Evolutionary conservation across 2,113 vertebrate genomes (phyloP), one percentile per base, ranked within the genome.

Genomic region (Xiphophorus hellerii): DNA sequence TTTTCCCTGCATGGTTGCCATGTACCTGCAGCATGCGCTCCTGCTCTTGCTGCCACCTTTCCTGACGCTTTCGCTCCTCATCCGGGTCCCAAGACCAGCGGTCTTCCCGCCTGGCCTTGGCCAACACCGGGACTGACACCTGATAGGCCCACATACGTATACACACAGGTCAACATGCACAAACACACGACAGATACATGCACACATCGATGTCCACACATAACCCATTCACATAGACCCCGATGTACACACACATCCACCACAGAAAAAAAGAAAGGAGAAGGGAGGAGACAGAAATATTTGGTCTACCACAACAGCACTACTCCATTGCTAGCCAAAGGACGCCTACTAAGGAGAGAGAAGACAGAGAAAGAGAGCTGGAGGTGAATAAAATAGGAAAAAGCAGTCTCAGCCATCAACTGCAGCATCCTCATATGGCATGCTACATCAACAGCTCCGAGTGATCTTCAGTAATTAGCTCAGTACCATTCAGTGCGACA

Each of bases 1-100:
- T 84, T 35, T 1, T 60, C 63, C 28, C 74, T 71, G 54, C 62
- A 61, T 77, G 78, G 71, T 8, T 39, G 8, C 84, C 65, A 51
- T 90, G 88, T 95, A 99, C 98, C 97, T 99, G 97, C 89, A 99
- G 97, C 86, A 97, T 88, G 79, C 96, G 96, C 62, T 98, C 97
- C 91, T 99, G 98, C 86, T 98, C 97, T 84, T 95, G 96, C 86
- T 99, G 98, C 98, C 98, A 99, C 81, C 95, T 96, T 84, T 98
- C 95, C 92, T 99, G 97, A 51, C 97, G 95, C 89, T 95, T 96
- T 88, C 97, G 96, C 87, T 99, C 97, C 92, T 99, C 97, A 91
- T 99, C 97, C 2, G 97, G 97, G 95, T 98, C 96, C 98, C 98
- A 99, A 22, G 96, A 95, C 95, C 96, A 96, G 93, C 94, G 95